phyloP scores from a whole-genome alignment of 2,888 invertebrate genomes.

The Pristionchus arcanus region DNA sequence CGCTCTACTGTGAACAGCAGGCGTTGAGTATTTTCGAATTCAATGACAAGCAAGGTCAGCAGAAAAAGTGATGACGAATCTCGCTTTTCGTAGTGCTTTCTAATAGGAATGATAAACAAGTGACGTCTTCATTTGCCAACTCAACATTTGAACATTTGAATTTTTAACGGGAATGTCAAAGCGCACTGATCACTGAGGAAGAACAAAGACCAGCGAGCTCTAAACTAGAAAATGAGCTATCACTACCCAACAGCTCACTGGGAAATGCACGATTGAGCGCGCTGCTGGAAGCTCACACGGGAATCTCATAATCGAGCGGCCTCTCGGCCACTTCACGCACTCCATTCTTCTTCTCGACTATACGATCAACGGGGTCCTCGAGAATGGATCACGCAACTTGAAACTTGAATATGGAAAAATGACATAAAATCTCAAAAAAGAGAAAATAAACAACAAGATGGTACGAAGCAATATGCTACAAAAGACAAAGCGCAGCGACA shows the following conservation, averaged over 20 bases:
- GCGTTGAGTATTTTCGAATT: too few species aligned
- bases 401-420: too few species aligned
- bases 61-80: too few species aligned
- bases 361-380: neutral
- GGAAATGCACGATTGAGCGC: neutral
- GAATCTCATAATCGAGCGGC: neutral
- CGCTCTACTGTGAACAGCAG: neutral
- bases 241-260: neutral
- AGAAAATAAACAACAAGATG: too few species aligned
- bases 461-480: too few species aligned
- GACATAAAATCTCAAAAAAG: too few species aligned
- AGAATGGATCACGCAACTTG: neutral
- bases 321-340: neutral
- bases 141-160: neutral
- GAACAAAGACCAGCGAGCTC: neutral
- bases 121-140: too few species aligned
- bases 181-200: too few species aligned
- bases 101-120: too few species aligned
- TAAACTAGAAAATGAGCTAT: neutral
- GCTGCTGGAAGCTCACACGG: neutral
- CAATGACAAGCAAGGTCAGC: too few species aligned
- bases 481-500: too few species aligned
- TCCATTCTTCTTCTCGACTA: neutral
- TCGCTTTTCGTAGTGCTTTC: too few species aligned
- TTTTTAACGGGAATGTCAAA: neutral